Base-by-base conservation (phyloP, 2,797 vertebrate genomes). In the Ptychadena robeensis region DNA sequence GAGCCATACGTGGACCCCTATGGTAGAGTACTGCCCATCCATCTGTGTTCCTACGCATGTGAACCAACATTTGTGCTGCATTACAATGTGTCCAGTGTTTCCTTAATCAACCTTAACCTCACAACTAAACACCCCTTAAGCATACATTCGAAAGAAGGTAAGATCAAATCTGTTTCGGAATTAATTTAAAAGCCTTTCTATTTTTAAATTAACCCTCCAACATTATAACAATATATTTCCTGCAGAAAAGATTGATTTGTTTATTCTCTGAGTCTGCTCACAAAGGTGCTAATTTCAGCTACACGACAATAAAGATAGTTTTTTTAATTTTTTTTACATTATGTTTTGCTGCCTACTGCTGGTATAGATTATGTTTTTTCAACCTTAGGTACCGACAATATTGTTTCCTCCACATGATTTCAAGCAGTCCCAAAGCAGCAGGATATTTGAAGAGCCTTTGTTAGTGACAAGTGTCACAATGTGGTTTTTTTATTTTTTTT, bases 321-420 rank as follows among this genome's bases (percentile, higher is more conserved):
- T 35, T 35, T 35, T 48, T 48, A 48, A 6, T 48, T 48, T 61
- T 28, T 61, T 71, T 64, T 61, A 64, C 57, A 65, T 64, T 72
- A 40, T 63, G 57, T 40, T n/a, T n/a, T 65, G 0, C 34, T 68
- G 25, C 63, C 63, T 81, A 63, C 71, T 74, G 59, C 61, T 65
- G n/a, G 38, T 35, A 38, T 77, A 48, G 48, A 38, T 77, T 66
- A 63, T 66, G 74, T 18, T 37, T 69, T 80, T 72, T 11, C n/a
- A n/a, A 53, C 61, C 70, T 7, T n/a, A 53, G 12, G 71, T 73
- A 27, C 63, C 44, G 59, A 61, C 38, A 67, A 67, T 64, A 75
- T 69, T 73, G 73, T 67, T 70, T 77, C 66, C 73, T 77, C 66
- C 73, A 64, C 40, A 68, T 69, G 73, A 76, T 76, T 82, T 69